Percentiles rank a stretch among this genome's conserved stretches.
These are phyloP conservation scores for Ctenochaetus hawaiiensis DNA, from an alignment of 2,797 vertebrate species.

Conservation along the genomic window DNA sequence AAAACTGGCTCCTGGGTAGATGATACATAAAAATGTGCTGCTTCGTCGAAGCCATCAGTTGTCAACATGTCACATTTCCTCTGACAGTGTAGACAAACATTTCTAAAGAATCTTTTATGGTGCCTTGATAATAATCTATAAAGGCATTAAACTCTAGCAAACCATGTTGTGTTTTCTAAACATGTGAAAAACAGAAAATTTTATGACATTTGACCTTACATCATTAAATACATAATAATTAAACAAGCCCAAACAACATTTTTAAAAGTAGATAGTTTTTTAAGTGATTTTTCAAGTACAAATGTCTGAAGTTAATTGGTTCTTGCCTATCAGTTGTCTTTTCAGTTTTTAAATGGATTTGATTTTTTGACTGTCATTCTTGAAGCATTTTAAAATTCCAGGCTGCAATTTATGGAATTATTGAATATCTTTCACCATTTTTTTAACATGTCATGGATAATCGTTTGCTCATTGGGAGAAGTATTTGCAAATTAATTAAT, in stretches of 20 bases:
- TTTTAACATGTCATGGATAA: neutral
- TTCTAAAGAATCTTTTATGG: slow-evolving; percentile 45
- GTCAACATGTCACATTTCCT: slow-evolving; percentile 24
- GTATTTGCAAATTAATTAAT: neutral
- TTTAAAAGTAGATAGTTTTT: neutral
- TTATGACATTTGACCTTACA: slow-evolving; percentile 1
- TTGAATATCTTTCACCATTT: neutral
- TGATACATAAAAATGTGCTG: slow-evolving; percentile 42
- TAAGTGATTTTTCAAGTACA: neutral
- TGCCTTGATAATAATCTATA: slow-evolving; percentile 36
- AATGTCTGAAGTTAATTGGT: neutral
- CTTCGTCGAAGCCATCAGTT: slow-evolving; percentile 52
- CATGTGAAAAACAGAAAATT: neutral
- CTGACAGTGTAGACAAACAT: slow-evolving; percentile 47
- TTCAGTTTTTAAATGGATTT: neutral
- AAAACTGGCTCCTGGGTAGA: slow-evolving; percentile 25
- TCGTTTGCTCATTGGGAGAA: neutral
- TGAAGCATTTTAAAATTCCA: neutral
- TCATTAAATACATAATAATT: neutral
- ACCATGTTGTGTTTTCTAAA: slow-evolving; percentile 4
- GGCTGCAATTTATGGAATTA: neutral
- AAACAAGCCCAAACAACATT: neutral
- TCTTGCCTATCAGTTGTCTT: neutral
- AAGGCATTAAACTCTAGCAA: slow-evolving; percentile 19
- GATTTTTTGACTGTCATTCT: neutral